These are phyloP conservation scores for Endotricha flammealis DNA, from an alignment of 2,888 invertebrate species.

Conservation along the genomic window DNA sequence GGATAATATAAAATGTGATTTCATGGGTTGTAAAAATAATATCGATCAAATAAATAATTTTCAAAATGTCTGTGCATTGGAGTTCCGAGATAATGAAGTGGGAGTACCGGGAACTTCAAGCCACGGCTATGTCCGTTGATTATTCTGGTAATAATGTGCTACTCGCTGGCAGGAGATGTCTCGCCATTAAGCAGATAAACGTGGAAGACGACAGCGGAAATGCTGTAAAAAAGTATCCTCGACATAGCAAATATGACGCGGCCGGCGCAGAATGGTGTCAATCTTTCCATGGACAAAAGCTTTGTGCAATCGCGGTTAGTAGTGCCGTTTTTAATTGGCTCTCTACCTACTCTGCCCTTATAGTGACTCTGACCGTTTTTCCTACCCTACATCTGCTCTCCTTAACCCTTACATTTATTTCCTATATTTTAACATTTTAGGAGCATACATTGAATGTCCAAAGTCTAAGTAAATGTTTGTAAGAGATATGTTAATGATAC, in stretches of 20 bases:
- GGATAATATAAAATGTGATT: too few species aligned
- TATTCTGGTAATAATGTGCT: constrained; percentile 90
- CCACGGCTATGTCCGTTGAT: constrained; percentile 95
- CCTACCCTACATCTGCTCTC: too few species aligned
- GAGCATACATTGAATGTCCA: too few species aligned
- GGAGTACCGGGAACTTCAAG: constrained; percentile 93
- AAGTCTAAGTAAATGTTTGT: too few species aligned
- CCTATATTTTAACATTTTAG: too few species aligned
- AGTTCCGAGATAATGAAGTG: constrained; percentile 73
- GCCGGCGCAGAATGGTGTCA: constrained; percentile 96
- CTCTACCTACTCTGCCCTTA: too few species aligned
- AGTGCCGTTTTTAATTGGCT: too few species aligned
- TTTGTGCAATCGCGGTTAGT: constrained; percentile 91
- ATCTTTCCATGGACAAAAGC: constrained; percentile 84
- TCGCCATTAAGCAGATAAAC: constrained; percentile 86
- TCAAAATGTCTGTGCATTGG: constrained; percentile 69
- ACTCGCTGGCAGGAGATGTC: constrained; percentile 88
- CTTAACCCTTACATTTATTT: too few species aligned
- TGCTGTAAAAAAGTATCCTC: constrained; percentile 85
- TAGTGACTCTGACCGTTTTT: too few species aligned
- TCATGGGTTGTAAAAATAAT: too few species aligned
- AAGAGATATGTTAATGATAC: too few species aligned
- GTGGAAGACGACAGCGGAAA: constrained; percentile 84
- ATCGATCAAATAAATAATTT: too few species aligned
- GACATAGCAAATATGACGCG: constrained; percentile 96